Base-by-base conservation (phyloP, 1,140 invertebrate species). In the Apis mellifera region DNA sequence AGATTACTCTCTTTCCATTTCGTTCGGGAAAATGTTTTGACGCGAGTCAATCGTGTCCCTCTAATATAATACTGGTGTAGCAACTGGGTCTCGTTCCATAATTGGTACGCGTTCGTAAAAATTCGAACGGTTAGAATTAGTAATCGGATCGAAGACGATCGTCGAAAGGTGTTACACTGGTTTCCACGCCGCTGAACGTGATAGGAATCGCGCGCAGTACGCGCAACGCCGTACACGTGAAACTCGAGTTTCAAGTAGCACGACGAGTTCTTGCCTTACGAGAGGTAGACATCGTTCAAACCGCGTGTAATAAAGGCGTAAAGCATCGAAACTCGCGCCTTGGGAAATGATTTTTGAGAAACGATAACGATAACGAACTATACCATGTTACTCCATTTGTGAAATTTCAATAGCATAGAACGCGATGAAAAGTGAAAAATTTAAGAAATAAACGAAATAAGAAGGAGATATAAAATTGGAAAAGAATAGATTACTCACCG, bases 401-500 rank as follows among this genome's bases (percentile, higher is more conserved):
- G 12, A 9, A 72, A 57, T 13, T 71, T 66, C 32, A 7, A 42
- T 42, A 42, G 0, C 32, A 7, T 42, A 7, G 32, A 42, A 42
- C 32, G 32, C 32, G 32, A 42, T 42, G 4, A 32, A 32, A 32
- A 32, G 32, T 42, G 32, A 42, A 42, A 32, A 42, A 42, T 42
- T 42, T 42, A 42, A 42, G 32, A 42, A 42, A 42, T 42, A 4
- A 32, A 55, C 19, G 12, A 3, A 2, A 12, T 9, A 26, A 57
- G 32, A 50, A 4, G 52, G 54, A 21, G 5, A 59, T 32, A 68
- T 32, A 50, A 57, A 65, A 42, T 52, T 13, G n/a, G 17, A 26
- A 69, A 54, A 42, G 12, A 60, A 73, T 78, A 19, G 11, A 66
- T 60, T 86, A 92, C 95, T 95, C 92, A 95, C 95, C 94, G 95